Evolutionary conservation across 1,140 invertebrate species (phyloP).

Genomic region (Trichomalopsis sarcophagae): DNA sequence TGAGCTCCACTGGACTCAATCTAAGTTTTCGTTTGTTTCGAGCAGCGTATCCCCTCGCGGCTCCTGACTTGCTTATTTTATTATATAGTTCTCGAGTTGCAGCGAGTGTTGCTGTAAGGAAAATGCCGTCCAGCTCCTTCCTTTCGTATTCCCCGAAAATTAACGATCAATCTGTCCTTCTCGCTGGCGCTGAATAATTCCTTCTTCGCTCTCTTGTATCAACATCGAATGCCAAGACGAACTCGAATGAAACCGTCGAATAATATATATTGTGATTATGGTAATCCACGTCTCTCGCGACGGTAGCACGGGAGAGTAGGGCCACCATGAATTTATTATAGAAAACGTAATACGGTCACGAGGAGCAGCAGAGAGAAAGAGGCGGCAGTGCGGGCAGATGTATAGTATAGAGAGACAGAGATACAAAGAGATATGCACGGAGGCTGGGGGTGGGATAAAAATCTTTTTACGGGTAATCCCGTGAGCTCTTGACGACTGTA

Average conservation of each 20-base stretch:
- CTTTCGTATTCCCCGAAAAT: too few relatives aligned
- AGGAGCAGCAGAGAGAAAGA: neutral
- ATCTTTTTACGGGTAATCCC: conserved; percentile 68
- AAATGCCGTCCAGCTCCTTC: neutral
- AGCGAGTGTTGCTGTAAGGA: neutral
- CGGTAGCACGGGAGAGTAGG: too few relatives aligned
- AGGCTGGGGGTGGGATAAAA: conserved; percentile 46
- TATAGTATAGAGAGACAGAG: conserved; percentile 33
- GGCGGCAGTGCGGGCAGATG: neutral
- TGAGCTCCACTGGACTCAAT: neutral
- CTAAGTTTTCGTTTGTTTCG: conserved; percentile 3
- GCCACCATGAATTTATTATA: conserved; percentile 15
- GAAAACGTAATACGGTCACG: neutral
- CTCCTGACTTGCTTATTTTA: neutral
- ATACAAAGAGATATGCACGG: conserved; percentile 21
- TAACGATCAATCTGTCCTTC: too few relatives aligned
- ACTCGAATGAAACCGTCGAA: neutral
- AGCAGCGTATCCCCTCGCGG: neutral
- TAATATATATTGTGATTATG: conserved; percentile 1
- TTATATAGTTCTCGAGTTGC: neutral
- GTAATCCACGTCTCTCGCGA: neutral
- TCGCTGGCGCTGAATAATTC: neutral
- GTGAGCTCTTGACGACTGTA: conserved; percentile 72
- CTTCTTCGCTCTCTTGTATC: neutral
- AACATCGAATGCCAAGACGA: neutral